Conservation (phyloP, 2,797 vertebrate species). For the Cetoscarus ocellatus region DNA sequence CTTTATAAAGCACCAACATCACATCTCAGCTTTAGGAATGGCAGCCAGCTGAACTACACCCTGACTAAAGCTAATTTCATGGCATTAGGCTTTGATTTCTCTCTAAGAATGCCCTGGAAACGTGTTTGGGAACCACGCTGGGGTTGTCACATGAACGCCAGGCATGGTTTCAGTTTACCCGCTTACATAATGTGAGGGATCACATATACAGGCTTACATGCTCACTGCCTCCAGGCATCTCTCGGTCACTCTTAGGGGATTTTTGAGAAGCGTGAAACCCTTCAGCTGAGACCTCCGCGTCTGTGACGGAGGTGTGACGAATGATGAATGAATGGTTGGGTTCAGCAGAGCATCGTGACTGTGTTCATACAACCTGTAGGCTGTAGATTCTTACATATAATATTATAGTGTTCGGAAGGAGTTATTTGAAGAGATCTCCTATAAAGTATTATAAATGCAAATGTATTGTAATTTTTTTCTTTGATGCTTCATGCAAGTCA, state of each 20-base stretch:
- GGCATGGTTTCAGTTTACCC: conserved; percentile 25
- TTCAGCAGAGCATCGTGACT: conserved; percentile 1
- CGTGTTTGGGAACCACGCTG: conserved; percentile 15
- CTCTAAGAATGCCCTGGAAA: conserved; percentile 9
- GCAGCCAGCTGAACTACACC: conserved; percentile 11
- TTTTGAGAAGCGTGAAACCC: conserved; percentile 34
- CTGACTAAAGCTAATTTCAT: conserved; percentile 41
- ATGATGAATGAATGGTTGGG: conserved; percentile 22
- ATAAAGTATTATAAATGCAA: background rate
- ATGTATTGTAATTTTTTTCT: background rate
- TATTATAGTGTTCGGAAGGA: background rate
- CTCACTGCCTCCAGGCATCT: conserved; percentile 22
- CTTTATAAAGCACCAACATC: conserved; percentile 19
- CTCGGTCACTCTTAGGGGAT: conserved; percentile 5
- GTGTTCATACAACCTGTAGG: conserved; percentile 15
- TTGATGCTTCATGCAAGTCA: background rate
- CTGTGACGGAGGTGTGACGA: conserved; percentile 30
- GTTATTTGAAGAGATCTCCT: background rate
- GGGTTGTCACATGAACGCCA: conserved; percentile 15
- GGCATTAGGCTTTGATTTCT: conserved; percentile 33
- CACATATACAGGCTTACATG: conserved; percentile 23
- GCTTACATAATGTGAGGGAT: conserved; percentile 29
- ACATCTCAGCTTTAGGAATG: conserved; percentile 16
- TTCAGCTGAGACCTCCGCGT: conserved; percentile 19
- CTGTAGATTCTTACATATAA: background rate